Base-by-base conservation (phyloP, 2,888 invertebrate species). In the Trachelus tabidus region DNA sequence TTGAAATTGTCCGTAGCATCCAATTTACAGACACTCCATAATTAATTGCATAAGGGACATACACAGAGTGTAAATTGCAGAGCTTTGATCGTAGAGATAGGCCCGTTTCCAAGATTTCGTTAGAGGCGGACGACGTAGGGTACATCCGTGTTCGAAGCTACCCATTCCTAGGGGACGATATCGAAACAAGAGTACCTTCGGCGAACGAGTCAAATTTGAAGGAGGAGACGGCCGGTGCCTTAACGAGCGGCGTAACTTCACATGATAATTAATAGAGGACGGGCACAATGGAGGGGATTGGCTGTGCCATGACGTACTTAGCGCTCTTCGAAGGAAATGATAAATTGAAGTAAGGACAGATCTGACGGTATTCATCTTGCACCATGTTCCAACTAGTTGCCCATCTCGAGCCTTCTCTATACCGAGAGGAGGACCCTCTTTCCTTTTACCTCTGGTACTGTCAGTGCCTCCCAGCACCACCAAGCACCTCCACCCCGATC, bases 281-380 rank as follows among this genome's bases (percentile, higher is more conserved):
- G 82, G 78, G 81, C 82, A 81, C 81, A 56, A 23, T 4, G 9
- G 9, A 23, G 56, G 23, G 56, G 56, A 56, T 56, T 56, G 56
- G 56, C 35, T 23, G 23, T 23, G 23, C 23, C 23, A 23, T 23
- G 82, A 80, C 80, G 80, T 81, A 80, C 82, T 83, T 79, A 80
- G 80, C 77, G 80, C 80, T 82, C 81, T 84, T 82, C 84, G 86
- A 86, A 85, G 86, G 85, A 86, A 85, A 86, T 86, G 87, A 86
- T 86, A 86, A 87, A 87, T 86, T 85, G 87, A 85, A 84, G 83
- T 84, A 85, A 84, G 81, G 83, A 86, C 87, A 86, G 85, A 86
- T 85, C 85, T 83, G 84, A 83, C 30, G 56, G 69, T n/a, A 69
- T 75, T 71, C 73, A 74, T 73, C 56, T 56, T 23, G 56, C 23